phyloP scores from a whole-genome alignment of 2,888 invertebrate species.

The Coremacera marginata region DNA sequence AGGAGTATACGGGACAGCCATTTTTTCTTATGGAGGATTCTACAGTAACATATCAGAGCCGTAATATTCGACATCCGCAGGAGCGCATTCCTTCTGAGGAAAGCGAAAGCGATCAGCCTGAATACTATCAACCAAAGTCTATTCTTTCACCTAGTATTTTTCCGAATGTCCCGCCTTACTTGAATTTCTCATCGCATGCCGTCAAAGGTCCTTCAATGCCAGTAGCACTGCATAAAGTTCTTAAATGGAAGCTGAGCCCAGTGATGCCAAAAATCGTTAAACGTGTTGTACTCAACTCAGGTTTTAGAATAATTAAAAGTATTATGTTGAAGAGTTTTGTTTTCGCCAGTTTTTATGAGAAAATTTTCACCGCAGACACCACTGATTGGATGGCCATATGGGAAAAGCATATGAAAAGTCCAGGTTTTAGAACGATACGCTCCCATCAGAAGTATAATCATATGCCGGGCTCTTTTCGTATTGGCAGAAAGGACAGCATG shows the following conservation, averaged over 20 bases:
- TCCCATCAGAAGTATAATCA: constrained; percentile 98
- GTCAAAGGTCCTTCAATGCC: constrained; percentile 76
- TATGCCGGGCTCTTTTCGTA: constrained; percentile 97
- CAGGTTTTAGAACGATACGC: constrained; percentile 85
- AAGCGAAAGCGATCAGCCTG: constrained; percentile 52
- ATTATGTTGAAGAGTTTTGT: constrained; percentile 60
- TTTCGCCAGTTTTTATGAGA: not conserved
- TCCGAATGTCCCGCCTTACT: constrained; percentile 82
- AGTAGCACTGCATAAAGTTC: constrained; percentile 78
- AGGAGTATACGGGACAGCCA: constrained; percentile 64
- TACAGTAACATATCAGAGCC: constrained; percentile 57
- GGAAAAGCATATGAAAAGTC: constrained; percentile 98
- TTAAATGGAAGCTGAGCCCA: constrained; percentile 95
- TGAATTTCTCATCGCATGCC: constrained; percentile 81
- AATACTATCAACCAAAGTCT: constrained; percentile 58
- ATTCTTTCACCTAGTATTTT: constrained; percentile 75
- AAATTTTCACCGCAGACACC: constrained; percentile 73
- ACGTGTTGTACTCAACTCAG: constrained; percentile 86
- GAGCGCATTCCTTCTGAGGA: constrained; percentile 52
- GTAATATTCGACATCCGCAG: constrained; percentile 54
- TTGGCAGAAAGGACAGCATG: constrained; percentile 94
- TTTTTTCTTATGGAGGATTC: constrained; percentile 60
- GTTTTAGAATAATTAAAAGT: constrained; percentile 88
- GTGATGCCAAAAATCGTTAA: constrained; percentile 95
- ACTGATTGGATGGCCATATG: constrained; percentile 96